These are phyloP conservation scores for Syngnathus typhle DNA, from an alignment of 2,113 vertebrate genomes.

Conservation along the genomic window DNA sequence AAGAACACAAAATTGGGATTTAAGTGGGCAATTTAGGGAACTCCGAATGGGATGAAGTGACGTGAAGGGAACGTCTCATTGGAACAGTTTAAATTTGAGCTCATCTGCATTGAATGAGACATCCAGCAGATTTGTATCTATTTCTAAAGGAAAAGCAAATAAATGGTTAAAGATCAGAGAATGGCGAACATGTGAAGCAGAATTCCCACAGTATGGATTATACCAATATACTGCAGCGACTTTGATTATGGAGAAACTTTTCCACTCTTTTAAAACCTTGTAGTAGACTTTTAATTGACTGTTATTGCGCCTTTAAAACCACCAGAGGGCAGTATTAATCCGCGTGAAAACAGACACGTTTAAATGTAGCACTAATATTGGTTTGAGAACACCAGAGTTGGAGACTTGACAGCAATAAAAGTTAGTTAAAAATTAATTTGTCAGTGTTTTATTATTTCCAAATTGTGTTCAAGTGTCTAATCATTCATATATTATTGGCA, in stretches of 20 bases:
- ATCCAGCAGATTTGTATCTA: conserved; percentile 34
- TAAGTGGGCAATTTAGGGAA: conserved; percentile 9
- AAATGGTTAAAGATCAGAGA: conserved; percentile 18
- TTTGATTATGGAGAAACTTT: conserved; percentile 2
- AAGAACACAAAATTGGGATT: conserved; percentile 32
- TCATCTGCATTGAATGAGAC: conserved; percentile 29
- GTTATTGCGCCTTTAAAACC: conserved; percentile 22
- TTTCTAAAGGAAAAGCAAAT: conserved; percentile 27
- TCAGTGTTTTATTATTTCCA: too few relatives aligned
- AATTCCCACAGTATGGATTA: conserved; percentile 3
- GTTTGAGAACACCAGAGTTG: background rate
- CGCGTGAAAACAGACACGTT: conserved; percentile 2
- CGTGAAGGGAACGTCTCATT: conserved; percentile 17
- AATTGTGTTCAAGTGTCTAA: too few relatives aligned
- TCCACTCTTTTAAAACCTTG: background rate
- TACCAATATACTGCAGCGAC: background rate
- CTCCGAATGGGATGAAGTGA: conserved; percentile 19
- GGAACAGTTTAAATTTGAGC: conserved; percentile 14
- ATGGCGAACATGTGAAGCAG: conserved; percentile 7
- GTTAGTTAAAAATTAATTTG: too few relatives aligned
- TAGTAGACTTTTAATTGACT: background rate
- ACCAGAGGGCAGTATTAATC: conserved; percentile 56
- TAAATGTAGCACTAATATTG: too few relatives aligned
- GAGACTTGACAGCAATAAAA: too few relatives aligned
- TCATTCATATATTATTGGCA: too few relatives aligned